Base-by-base conservation (phyloP, 1,140 invertebrate species). In the Psix sp. region DNA sequence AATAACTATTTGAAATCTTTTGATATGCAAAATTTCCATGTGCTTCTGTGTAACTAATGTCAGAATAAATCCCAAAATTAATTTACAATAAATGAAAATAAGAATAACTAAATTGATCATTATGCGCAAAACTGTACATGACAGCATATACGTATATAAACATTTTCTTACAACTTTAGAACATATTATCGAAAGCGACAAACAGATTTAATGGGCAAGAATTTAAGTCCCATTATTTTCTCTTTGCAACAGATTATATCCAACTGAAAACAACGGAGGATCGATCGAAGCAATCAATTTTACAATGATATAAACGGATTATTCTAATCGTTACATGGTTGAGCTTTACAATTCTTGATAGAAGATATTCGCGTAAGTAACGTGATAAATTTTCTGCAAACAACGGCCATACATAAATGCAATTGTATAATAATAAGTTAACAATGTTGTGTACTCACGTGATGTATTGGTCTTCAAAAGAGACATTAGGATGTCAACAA, bases 361-460 rank as follows among this genome's bases (percentile, higher is more conserved):
- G 9, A 29, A 49, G 56, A 60, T 45, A 35, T 24, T 57, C 38
- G 72, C 68, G 80, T 82, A 80, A 82, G 78, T 81, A 79, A 80
- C 71, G 60, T 73, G 67, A 80, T 80, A 78, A 82, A 80, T 80
- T 82, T 70, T 60, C 72, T 68, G 56, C 74, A 72, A 67, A 65
- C 46, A 60, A 40, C 52, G 26, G 24, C 45, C 46, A 35, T 38
- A 48, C 45, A 62, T 73, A 51, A 42, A 45, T 57, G 67, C 67
- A 46, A 77, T 51, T 56, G 46, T 13, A 73, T 68, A 46, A 68
- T 63, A 60, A 72, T 59, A 57, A 71, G 59, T 63, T 24, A 17
- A n/a, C n/a, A n/a, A n/a, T n/a, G n/a, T n/a, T n/a, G n/a, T n/a
- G n/a, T n/a, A n/a, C n/a, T n/a, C n/a, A n/a, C 46, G 46, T 49